These are phyloP conservation scores for Campylomormyrus tamandua DNA, from an alignment of 2,113 vertebrate genomes.

Conservation along the genomic window DNA sequence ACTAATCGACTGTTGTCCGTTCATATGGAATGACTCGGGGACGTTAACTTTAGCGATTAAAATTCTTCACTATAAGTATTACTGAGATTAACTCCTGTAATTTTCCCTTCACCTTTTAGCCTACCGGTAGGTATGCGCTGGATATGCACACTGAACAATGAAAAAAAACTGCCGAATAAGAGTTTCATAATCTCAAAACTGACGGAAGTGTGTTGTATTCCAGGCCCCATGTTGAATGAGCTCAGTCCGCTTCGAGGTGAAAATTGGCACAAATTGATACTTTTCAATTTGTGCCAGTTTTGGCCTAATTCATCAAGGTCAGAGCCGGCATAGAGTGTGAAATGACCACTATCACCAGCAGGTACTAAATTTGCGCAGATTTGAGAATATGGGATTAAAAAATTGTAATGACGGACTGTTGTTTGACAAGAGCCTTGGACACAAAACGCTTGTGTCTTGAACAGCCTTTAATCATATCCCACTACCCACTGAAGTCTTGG, in stretches of 20 bases:
- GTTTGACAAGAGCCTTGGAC: neutral
- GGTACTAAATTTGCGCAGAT: constrained; percentile 37
- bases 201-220: constrained; percentile 26
- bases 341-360: constrained; percentile 18
- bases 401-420: neutral
- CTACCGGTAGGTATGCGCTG: neutral
- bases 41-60: neutral
- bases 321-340: constrained; percentile 19
- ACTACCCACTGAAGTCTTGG: neutral
- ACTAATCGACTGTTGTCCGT: neutral
- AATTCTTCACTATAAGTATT: neutral
- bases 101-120: neutral
- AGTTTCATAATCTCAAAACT: constrained; percentile 7
- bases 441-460: neutral
- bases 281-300: constrained; percentile 6
- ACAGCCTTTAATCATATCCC: neutral
- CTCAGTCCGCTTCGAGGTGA: constrained; percentile 18
- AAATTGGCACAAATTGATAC: constrained; percentile 20
- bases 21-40: neutral
- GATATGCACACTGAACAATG: neutral
- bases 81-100: neutral
- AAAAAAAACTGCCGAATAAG: neutral
- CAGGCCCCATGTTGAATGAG: constrained; percentile 24
- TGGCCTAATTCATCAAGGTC: constrained; percentile 21
- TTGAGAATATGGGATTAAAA: constrained; percentile 15